Evolutionary conservation across 2,797 vertebrate genomes (phyloP).

Genomic region (Gallinago stenura): DNA sequence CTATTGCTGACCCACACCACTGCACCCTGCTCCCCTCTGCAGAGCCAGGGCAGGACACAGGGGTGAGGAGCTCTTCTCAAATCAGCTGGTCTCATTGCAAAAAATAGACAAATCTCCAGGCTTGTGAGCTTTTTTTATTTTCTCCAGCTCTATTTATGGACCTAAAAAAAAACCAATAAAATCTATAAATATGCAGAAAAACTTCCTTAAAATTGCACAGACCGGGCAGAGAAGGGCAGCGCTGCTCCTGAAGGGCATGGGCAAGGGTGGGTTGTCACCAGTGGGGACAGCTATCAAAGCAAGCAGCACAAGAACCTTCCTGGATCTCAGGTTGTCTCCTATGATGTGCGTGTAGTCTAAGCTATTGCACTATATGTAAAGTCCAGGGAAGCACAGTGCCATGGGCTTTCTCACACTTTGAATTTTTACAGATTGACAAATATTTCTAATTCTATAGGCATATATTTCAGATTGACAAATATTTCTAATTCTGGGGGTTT

Average conservation of each 20-base stretch:
- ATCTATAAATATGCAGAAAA: neutral
- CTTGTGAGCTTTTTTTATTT: neutral
- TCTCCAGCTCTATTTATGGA: neutral
- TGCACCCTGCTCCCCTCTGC: neutral
- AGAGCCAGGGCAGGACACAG: neutral
- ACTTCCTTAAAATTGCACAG: neutral
- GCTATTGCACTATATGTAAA: neutral
- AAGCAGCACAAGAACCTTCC: neutral
- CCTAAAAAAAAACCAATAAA: neutral
- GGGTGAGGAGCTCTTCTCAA: accelerated
- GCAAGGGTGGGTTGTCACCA: accelerated
- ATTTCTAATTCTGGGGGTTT: neutral
- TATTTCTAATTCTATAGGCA: neutral
- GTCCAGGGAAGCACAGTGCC: neutral
- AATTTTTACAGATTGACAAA: neutral
- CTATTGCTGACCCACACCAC: neutral
- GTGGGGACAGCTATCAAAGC: neutral
- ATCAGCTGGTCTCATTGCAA: neutral
- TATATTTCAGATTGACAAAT: neutral
- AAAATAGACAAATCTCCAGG: neutral
- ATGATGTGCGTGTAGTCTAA: accelerated
- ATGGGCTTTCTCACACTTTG: neutral
- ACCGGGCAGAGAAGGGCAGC: neutral
- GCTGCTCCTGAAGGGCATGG: neutral
- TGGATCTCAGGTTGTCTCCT: neutral